Evolutionary conservation across 2,888 invertebrate genomes (phyloP), one percentile per base, ranked within the genome.

Genomic region (Eristalinus sepulchralis): DNA sequence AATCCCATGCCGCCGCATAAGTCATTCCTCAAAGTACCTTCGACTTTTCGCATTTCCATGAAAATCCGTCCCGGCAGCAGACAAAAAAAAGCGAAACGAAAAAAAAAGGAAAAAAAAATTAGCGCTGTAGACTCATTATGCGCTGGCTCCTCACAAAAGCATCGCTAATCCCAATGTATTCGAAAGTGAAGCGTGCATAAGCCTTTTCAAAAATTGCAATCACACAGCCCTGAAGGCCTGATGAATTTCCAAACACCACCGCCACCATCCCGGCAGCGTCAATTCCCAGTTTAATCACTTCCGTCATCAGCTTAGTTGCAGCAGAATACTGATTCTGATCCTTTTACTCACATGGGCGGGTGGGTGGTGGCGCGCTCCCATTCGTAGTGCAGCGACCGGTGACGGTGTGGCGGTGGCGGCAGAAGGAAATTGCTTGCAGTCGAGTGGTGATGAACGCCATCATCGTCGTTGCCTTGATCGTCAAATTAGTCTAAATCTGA

Each of bases 281-380:
- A 80, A 80, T 76, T 84, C 75, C 75, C 84, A 80, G 39, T 84
- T 84, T 76, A 84, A 80, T 84, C 80, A 84, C 75, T 80, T 80
- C 75, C 84, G 80, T 76, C 75, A 76, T 75, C 84, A 80, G 70
- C 84, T 83, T 78, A 83, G 83, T 64, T 60, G 63, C 34, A 53
- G 70, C 83, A 66, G 53, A 70, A 75, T 84, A 66, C 67, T 72
- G 60, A 33, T 53, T 17, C 22, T n/a, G 22, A 53, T 63, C 47
- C 68, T 57, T 31, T 76, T 67, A 17, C 47, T 47, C 47, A 47
- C 47, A 47, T 17, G 47, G 17, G 47, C 6, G 47, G 47, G 47
- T 5, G n/a, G 47, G 17, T 8, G 47, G 4, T 27, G 27, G 27
- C 27, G 27, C 27, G 27, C 39, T 17, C 17, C 39, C 39, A 39